These are phyloP conservation scores for Neuroterus valhalla DNA, from an alignment of 1,140 invertebrate species.

Conservation along the genomic window DNA sequence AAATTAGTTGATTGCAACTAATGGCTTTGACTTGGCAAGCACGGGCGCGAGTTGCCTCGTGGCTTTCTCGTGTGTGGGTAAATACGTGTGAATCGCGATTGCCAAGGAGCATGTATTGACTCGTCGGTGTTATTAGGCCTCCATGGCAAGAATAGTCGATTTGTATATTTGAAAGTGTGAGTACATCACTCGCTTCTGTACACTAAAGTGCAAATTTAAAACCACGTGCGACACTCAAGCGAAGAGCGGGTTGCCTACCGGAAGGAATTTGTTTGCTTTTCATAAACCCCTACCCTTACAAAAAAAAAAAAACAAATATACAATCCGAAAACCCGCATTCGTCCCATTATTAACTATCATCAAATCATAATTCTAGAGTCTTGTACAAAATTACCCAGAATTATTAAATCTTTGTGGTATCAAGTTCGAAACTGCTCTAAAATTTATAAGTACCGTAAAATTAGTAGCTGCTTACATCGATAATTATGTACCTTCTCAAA, in stretches of 20 bases:
- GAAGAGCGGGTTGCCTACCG: neutral
- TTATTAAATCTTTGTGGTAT: no score
- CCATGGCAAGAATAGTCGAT: conserved; percentile 9
- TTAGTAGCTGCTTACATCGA: no score
- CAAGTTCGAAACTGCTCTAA: no score
- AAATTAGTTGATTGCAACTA: neutral
- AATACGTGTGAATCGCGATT: conserved; percentile 11
- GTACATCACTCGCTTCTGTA: neutral
- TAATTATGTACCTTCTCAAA: no score
- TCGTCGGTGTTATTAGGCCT: conserved; percentile 17
- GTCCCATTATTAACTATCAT: no score
- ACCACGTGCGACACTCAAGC: conserved; percentile 9
- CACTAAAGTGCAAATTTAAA: neutral
- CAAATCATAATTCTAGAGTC: no score
- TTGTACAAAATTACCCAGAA: no score
- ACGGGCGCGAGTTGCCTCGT: conserved; percentile 8
- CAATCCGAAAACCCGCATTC: no score
- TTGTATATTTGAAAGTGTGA: conserved; percentile 18
- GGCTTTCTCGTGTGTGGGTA: neutral
- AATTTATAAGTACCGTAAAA: no score
- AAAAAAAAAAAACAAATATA: no score
- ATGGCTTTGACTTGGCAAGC: neutral
- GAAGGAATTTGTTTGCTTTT: neutral
- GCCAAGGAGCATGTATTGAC: neutral
- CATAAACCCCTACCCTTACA: no score